Evolutionary conservation across 2,888 invertebrate species (phyloP).

Genomic region (Linnaemya vulpina): DNA sequence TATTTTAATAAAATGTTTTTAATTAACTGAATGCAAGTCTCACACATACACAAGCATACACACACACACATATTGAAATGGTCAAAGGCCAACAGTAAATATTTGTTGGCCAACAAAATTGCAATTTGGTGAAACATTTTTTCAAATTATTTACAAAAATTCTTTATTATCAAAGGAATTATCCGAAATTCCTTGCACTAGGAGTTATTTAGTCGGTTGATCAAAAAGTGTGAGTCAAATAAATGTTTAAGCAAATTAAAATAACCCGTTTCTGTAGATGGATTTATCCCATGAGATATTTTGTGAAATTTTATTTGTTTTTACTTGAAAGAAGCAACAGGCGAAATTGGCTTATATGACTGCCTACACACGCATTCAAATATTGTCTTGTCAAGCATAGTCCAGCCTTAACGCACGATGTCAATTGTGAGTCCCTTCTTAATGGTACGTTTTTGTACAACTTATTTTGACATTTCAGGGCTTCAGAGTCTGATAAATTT

Average conservation of each 20-base stretch:
- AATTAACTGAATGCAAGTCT: background rate
- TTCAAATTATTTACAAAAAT: background rate
- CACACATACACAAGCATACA: background rate
- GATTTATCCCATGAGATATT: no score
- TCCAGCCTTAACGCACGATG: no score
- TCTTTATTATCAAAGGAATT: background rate
- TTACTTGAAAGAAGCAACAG: no score
- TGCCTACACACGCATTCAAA: no score
- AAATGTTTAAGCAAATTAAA: background rate
- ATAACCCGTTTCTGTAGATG: background rate
- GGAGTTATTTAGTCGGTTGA: background rate
- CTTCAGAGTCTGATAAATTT: no score
- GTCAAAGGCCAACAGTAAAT: background rate
- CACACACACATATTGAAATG: background rate
- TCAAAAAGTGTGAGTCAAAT: background rate
- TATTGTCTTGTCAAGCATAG: no score
- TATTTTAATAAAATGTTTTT: constrained; percentile 14
- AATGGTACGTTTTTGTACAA: no score
- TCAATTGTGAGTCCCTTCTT: no score
- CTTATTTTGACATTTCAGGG: no score
- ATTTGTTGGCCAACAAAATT: background rate
- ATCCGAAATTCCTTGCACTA: background rate
- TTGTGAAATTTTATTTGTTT: no score
- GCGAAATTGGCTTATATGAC: no score
- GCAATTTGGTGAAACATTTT: background rate